Base-by-base conservation (phyloP, 2,888 invertebrate genomes). In the Meteorus cinctellus region DNA sequence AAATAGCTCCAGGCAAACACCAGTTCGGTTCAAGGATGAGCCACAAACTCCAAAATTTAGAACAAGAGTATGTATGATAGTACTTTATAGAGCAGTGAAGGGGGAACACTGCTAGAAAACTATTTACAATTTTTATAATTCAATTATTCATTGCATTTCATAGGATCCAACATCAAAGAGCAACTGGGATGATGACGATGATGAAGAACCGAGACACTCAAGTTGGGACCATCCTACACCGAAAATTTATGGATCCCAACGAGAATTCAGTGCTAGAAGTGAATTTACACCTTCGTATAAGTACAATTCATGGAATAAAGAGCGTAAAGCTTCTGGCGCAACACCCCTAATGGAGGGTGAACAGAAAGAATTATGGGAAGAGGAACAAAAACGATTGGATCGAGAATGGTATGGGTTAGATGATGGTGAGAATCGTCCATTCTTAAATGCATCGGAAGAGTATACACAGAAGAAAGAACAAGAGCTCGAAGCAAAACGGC, bases 331-430 rank as follows among this genome's bases (percentile, higher is more conserved):
- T 14, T 92, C 93, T 1, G 94, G 94, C 0, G 93, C 93, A 24
- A 94, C 94, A 0, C 94, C 94, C 0, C 85, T 90, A 65, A 85
- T 90, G 19, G 90, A 89, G 79, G 86, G 83, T n/a, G 90, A 91
- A n/a, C 96, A 97, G 48, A 93, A 94, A 59, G 93, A 94, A 19
- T 91, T 95, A 67, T 98, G 97, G 97, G 96, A 97, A 87, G 96
- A 96, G 84, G 97, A 98, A 78, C 96, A 98, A 88, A 94, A 94
- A 82, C 83, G 86, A 84, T 85, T 77, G 68, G 55, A 99, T 88
- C 91, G 99, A 73, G 98, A 98, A 84, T 99, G 99, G 99, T 98
- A 99, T 88, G 95, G 95, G 80, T 94, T 98, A 91, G 98, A 97
- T 82, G 98, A 98, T 77, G 97, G 97, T 81, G 97, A 97, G 84